Base-by-base conservation (phyloP, 2,888 invertebrate genomes). In the Cryptocephalus moraei region DNA sequence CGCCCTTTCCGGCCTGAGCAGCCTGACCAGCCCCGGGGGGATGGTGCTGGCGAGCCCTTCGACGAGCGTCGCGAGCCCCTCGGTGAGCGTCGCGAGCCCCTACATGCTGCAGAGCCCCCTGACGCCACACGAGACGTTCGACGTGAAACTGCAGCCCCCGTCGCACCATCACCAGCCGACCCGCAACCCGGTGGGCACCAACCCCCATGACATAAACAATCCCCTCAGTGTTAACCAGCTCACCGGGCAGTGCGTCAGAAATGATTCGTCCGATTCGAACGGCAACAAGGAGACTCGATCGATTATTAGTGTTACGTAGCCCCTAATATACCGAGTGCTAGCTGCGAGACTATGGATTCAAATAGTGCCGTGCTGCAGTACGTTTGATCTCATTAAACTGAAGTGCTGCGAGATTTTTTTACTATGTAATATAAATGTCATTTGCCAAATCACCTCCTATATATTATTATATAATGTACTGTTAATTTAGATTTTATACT, bases 171-270 rank as follows among this genome's bases (percentile, higher is more conserved):
- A 60, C 60, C 71, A 62, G 47, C 73, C 75, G 46, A 75, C 75
- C 56, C 76, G 91, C 54, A 81, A 88, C 70, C 91, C 91, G 39
- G 90, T 91, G 48, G 91, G 91, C 50, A 90, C 91, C 41, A 91
- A 91, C 73, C 91, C 91, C 39, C 84, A 90, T 60, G 91, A 92
- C 74, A 84, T 88, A 56, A 92, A 92, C 75, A 91, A 92, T 75
- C 92, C 92, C 48, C 76, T 92, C 39, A 91, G 89, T 70, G 90
- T 92, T 49, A 91, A 91, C 63, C 91, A 91, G 73, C 75, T 92
- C 58, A 91, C 90, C 51, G 87, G 87, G 59, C 84, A 85, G 65
- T 71, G 71, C 56, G 63, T 67, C 44, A 62, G 68, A 54, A 70
- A 66, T 56, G 68, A 69, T 56, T 58, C 66, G 41, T 58, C 67